phyloP scores from a whole-genome alignment of 2,113 vertebrate genomes.

The Marcusenius ussheri region DNA sequence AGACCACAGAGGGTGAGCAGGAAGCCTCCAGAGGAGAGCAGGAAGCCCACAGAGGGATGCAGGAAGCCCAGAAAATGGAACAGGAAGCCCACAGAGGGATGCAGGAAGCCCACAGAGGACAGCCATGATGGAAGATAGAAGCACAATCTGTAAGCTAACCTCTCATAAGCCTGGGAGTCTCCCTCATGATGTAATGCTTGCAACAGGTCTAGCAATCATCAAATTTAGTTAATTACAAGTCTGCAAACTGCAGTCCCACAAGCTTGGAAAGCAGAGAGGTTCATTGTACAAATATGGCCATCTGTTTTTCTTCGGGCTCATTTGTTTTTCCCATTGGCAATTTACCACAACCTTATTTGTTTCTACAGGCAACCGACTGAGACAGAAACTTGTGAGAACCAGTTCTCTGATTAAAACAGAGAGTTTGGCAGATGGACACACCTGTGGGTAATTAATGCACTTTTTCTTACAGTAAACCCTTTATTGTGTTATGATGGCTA shows the following conservation, averaged over 20 bases:
- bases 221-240: not conserved
- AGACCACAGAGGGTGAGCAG: not conserved
- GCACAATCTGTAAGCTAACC: not conserved
- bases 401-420: not conserved
- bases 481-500: not conserved
- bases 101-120: not conserved
- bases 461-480: not conserved
- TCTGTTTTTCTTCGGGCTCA: not conserved
- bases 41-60: too few relatives aligned
- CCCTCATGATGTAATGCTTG: not conserved
- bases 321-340: slow-evolving; percentile 1
- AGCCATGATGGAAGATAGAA: not conserved
- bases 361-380: not conserved
- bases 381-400: not conserved
- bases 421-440: not conserved
- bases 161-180: not conserved
- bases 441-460: not conserved
- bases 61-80: not conserved
- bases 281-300: not conserved
- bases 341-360: not conserved
- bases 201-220: not conserved
- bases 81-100: not conserved
- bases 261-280: not conserved
- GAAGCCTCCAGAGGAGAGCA: not conserved
- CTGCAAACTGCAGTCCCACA: not conserved